Base-by-base conservation (phyloP, 2,797 vertebrate species). In the Sus cebifrons region DNA sequence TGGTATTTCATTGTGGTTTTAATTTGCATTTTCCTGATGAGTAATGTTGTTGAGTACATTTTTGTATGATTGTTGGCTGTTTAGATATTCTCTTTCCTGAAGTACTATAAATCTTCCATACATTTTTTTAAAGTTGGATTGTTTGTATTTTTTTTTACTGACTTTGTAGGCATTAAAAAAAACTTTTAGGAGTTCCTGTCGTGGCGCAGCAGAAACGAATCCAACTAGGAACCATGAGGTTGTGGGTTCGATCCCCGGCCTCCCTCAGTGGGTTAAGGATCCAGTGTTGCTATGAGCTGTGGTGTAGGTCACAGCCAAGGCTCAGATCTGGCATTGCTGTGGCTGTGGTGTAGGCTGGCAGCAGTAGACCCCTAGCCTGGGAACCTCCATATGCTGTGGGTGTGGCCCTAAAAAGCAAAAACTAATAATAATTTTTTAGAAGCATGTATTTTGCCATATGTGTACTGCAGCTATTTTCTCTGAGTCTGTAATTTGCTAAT, bases 1-100 rank as follows among this genome's bases (percentile, higher is more conserved):
- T 70, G 70, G 15, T 64, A 71, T 82, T 89, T 95, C 27, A 71
- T 29, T 92, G 56, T 49, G 44, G 44, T 36, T 87, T 91, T 95
- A 83, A 82, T 92, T 96, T 96, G 62, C 64, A 86, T 96, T 96
- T 92, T 91, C 52, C 74, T 89, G 17, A 58, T 84, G 32, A 96
- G 49, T 85, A 92, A 77, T 92, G 75, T 62, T 77, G 27, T 85
- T 96, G 36, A 54, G 15, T 88, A 78, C 54, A 16, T 94, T 96
- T 89, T 92, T 11, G 14, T 81, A 15, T 44, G 16, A 68, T 96
- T 91, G 54, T 82, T 83, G 79, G 13, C 58, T 62, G 64, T 85
- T 96, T 89, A 70, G 49, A 62, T 94, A 71, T 54, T 36, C 2
- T 86, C 18, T 84, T 89, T 82, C 64, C 83, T 85, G 23, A 96